Base-by-base conservation (phyloP, 1,140 invertebrate species). In the Nilaparvata lugens region DNA sequence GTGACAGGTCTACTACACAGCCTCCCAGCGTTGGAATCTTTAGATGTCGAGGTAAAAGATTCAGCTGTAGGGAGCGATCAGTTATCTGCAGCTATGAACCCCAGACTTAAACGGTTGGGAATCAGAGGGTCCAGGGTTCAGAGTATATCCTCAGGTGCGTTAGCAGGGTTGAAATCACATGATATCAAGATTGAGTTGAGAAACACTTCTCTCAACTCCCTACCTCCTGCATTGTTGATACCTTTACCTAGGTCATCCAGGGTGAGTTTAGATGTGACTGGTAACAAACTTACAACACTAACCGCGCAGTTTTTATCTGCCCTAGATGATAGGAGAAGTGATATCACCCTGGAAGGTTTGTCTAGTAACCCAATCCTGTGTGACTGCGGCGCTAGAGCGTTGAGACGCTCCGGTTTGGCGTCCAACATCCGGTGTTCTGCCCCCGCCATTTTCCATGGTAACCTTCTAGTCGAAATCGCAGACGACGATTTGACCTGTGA, bases 1-100 rank as follows among this genome's bases (percentile, higher is more conserved):
- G 79, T 91, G 1, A 84, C 88, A 66, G 89, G 89, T 6, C 80
- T 92, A 28, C 71, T 93, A 4, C 83, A 86, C 64, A 78, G 81
- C 56, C 75, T 91, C 68, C 79, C 80, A 3, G 81, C 83, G 1
- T 69, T 91, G 25, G 82, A 89, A 73, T 72, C 76, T 63, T 72
- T 94, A 2, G 87, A 92, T 65, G 83, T 94, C 52, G 93, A 95
- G 76, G 82, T 93, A 1, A 94, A 93, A 71, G 91, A 94, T 68
- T 74, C 84, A 0, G 81, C 81, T 48, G 83, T 94, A 48, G 85
- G 89, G 24, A 83, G 86, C 62, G 89, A 93, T 69, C 89, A 94
- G 69, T 73, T 95, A 13, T 85, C 86, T 60, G 80, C 87, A 0
- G 80, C 83, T 16, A 81, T 87, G 66, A 88, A 91, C 73, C 87